Conservation (phyloP, 2,888 invertebrate genomes). For the Papilio elwesi region DNA sequence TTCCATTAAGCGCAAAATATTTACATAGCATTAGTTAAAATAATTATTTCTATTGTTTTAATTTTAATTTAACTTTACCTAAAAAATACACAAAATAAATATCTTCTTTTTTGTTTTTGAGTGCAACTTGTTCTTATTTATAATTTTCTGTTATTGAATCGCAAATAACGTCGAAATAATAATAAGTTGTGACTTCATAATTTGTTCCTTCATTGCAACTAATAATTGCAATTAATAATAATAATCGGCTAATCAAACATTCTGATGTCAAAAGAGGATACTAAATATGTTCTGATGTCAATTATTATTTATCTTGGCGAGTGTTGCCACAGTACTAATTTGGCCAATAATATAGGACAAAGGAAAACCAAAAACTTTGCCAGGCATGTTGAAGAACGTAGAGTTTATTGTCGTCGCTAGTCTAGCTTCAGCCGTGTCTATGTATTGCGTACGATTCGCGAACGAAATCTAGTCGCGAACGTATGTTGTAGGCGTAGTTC, state of each 20-base stretch:
- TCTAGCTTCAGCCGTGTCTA: slow-evolving; percentile 44
- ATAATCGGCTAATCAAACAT: too few relatives aligned
- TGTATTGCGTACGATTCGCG: slow-evolving; percentile 44
- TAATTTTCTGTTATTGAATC: too few relatives aligned
- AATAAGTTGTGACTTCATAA: too few relatives aligned
- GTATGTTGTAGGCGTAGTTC: slow-evolving; percentile 72
- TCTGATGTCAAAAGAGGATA: too few relatives aligned
- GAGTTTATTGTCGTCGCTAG: slow-evolving; percentile 44
- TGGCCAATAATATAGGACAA: slow-evolving; percentile 38
- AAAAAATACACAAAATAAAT: too few relatives aligned
- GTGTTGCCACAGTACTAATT: slow-evolving; percentile 36
- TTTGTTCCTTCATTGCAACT: too few relatives aligned
- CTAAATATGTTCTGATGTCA: not conserved
- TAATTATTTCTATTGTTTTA: too few relatives aligned
- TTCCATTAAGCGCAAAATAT: slow-evolving; percentile 7
- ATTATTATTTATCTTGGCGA: not conserved
- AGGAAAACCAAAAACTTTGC: slow-evolving; percentile 45
- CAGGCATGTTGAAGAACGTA: slow-evolving; percentile 41
- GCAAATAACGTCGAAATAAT: too few relatives aligned
- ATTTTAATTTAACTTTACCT: too few relatives aligned
- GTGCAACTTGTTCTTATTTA: too few relatives aligned
- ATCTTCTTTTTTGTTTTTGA: too few relatives aligned
- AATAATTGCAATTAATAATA: too few relatives aligned
- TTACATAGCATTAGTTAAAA: not conserved
- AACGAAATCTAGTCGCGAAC: slow-evolving; percentile 49